Evolutionary conservation across 2,113 vertebrate species (phyloP), one percentile per base, ranked within the genome.

Genomic region (Oophaga pumilio): DNA sequence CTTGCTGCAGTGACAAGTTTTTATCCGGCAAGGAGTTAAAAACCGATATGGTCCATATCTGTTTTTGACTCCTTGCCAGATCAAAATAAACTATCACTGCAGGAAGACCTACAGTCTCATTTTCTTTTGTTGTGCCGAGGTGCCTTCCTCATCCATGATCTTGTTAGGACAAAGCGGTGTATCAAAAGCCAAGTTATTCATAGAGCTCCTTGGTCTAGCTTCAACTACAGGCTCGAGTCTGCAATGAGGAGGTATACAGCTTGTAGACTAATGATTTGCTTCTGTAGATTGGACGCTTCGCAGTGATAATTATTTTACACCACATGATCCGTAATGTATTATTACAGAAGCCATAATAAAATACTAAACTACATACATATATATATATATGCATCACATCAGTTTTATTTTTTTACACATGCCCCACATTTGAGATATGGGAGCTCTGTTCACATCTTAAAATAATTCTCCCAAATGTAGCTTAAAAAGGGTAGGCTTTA

Each of bases 401-500:
- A 11, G 87, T 89, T 8, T 59, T 76, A 62, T 76, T 49, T 20
- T 6, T 17, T 43, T 43, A 43, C 5, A 66, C 74, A 8, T 85
- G 49, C 52, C 11, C 62, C 15, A 15, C 69, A 79, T 88, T 78
- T 84, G 79, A 88, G 76, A 4, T 49, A 82, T 24, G 20, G 50
- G 20, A 71, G 26, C 7, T 10, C 69, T 82, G 28, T 74, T 69
- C 69, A 68, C 33, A 78, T 76, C 22, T 24, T 52, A 76, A 5
- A 60, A 78, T 88, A 74, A 66, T 91, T 86, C 82, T 89, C 66
- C 90, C 73, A 10, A 81, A 60, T 28, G 73, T 0, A 0, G 76
- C 79, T 76, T 4, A 66, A 68, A 79, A 86, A 56, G 13, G 12
- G 52, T 56, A 79, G 14, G 84, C 33, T 79, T 33, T n/a, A 57